Evolutionary conservation across 2,113 vertebrate species (phyloP), one percentile per base, ranked within the genome.

Genomic region (Xerus inauris): DNA sequence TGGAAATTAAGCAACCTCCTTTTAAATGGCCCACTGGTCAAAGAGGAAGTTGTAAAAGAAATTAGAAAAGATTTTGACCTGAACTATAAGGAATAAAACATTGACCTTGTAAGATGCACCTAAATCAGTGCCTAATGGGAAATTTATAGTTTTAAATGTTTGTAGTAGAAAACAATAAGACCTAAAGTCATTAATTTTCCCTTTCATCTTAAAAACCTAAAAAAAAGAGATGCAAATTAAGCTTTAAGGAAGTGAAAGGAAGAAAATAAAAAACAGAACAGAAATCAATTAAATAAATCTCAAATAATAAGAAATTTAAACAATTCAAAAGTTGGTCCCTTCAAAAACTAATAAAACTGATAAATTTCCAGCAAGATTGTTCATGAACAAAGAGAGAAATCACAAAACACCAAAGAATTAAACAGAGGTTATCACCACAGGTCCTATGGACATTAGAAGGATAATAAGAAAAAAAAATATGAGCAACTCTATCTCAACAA

Each of bases 301-400:
- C 45, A 93, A 81, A 94, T 45, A 75, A 69, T 89, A 42, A 54
- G 12, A 84, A 92, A 77, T 65, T 42, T 38, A 82, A 69, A 4
- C 72, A 69, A 88, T 69, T 87, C 42, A 69, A 77, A 89, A 67
- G 17, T 77, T 93, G 32, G 24, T 71, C 94, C 35, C 88, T 47
- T 64, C 8, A 87, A 84, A 80, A 40, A 80, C 35, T 49, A 72
- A 45, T 75, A 80, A 51, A 76, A 86, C 32, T 69, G 14, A 75
- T 62, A 83, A 72, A n/a, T 5, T 5, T 57, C 32, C 30, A 86
- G 42, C 24, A 38, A 92, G 24, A 72, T 5, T 80, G 57, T 59
- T 83, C 14, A 94, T 75, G 91, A 67, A 20, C 45, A 73, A 49
- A 90, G 51, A 85, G 2, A 64, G 57, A 73, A 85, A 47, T 54